Evolutionary conservation across 2,888 invertebrate species (phyloP), one percentile per base, ranked within the genome.

Genomic region (Erebia aethiops): DNA sequence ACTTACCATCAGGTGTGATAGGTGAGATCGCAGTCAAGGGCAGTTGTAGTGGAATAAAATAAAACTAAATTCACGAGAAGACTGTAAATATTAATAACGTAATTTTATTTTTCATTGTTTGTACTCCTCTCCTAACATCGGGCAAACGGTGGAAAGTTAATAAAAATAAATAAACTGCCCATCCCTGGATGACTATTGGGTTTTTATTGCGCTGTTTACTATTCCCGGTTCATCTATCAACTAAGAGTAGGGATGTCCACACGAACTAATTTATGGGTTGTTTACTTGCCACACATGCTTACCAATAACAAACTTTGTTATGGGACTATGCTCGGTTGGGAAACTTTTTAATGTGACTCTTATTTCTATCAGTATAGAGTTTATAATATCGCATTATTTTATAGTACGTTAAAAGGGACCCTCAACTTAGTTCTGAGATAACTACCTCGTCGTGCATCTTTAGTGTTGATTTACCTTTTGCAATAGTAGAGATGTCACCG

Each of bases 201-300:
- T 81, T 81, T 81, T 80, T 79, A 77, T 81, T 72, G 71, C 73
- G 76, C 71, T 85, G 82, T 86, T 87, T 83, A 83, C 82, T 76
- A 76, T 80, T 72, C 71, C 62, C 76, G 73, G 74, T 79, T 79
- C 76, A 79, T 82, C 80, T 83, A 81, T 83, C 81, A 81, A 77
- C 76, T 72, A 71, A 58, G 66, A 69, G 78, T 78, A 76, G 76
- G 74, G 73, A 67, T 74, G 79, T 77, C 76, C 77, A 75, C 72
- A 70, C 74, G 61, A 74, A 74, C 78, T 85, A 84, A 89, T 89
- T 87, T 89, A 89, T 85, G 74, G 81, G 81, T 85, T 90, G 89
- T 90, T 90, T 90, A 87, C 84, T 81, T 74, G 66, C 63, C 72
- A 70, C 69, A 76, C 67, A 68, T 63, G 70, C 63, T 69, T 61